Base-by-base conservation (phyloP, 2,888 invertebrate species). In the Agrenia bidenticulata region DNA sequence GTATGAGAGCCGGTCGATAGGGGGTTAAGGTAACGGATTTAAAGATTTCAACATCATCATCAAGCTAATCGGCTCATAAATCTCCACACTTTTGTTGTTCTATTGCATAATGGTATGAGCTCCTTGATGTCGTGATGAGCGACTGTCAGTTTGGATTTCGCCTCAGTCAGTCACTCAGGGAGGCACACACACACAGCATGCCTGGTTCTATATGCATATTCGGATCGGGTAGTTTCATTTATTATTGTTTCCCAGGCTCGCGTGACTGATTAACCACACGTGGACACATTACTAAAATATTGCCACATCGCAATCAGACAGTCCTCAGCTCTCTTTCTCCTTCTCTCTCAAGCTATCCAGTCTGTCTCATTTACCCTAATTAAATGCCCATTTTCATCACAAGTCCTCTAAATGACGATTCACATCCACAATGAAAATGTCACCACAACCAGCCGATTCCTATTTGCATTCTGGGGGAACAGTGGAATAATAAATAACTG, bases 231-330 rank as follows among this genome's bases (percentile, higher is more conserved):
- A 7, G 32, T 4, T 32, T 32, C 32, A 32, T 32, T 32, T 32
- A 32, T 32, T 32, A 32, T 32, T 32, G 32, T 32, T 32, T 32
- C 32, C 32, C 32, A 56, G 59, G 63, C 63, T 73, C 63, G 73
- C 73, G 73, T 73, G 73, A 73, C 73, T 69, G 67, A 71, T 71
- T 73, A 68, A 70, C 73, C 70, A 56, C 69, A 67, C 67, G 66
- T 55, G 67, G 68, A 71, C 67, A 68, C 61, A 64, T 60, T 59
- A 62, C 63, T 69, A 67, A 69, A 69, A 69, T 66, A 67, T 69
- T 69, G 63, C 67, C 64, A 64, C 66, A 64, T 55, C 37, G 55
- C 55, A 17, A 55, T 57, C 57, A 57, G 57, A 57, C 57, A 57
- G 37, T 53, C 39, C 51, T 32, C 41, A 55, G 32, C 24, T 21